Evolutionary conservation across 1,140 invertebrate species (phyloP), one percentile per base, ranked within the genome.

Genomic region (Manduca sexta): DNA sequence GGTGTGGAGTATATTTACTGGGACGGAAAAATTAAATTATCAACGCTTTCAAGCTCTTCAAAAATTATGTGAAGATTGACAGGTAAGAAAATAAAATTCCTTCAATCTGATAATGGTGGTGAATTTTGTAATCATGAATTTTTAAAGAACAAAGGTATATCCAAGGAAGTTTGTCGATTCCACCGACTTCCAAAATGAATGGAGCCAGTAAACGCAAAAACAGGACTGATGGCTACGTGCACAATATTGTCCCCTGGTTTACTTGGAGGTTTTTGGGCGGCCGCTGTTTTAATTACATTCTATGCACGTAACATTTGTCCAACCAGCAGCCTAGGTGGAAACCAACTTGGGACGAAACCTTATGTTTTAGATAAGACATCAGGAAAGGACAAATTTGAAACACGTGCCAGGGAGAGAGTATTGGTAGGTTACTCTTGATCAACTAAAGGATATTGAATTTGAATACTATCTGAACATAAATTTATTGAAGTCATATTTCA

Each of bases 1-100:
- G 56, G 52, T 52, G 52, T 51, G 49, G 56, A 47, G 53, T 60
- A 29, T 60, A 59, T 17, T 56, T 54, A 34, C 55, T 59, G 11
- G 31, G 21, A 3, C 50, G 53, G 14, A 64, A 56, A 48, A 56
- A 44, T 51, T 49, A 58, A 10, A 48, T 45, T 11, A 15, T 64
- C 2, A 53, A 49, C 6, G 26, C 34, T 33, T 64, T 64, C 42
- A 52, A 57, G 47, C 31, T 17, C 1, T 60, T 54, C 40, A 64
- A 64, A 45, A n/a, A 49, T 53, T 48, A 49, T 26, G 11, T 48
- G 55, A 64, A 2, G n/a, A n/a, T 45, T 49, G 8, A 50, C 52
- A 12, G 54, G 49, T 8, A 59, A 42, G 31, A 56, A 49, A 42
- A 55, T 49, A 55, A 55, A 49, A 18, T 21, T 42, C 56, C 12